Base-by-base conservation (phyloP, 2,888 invertebrate species). In the Oscheius sp. region DNA sequence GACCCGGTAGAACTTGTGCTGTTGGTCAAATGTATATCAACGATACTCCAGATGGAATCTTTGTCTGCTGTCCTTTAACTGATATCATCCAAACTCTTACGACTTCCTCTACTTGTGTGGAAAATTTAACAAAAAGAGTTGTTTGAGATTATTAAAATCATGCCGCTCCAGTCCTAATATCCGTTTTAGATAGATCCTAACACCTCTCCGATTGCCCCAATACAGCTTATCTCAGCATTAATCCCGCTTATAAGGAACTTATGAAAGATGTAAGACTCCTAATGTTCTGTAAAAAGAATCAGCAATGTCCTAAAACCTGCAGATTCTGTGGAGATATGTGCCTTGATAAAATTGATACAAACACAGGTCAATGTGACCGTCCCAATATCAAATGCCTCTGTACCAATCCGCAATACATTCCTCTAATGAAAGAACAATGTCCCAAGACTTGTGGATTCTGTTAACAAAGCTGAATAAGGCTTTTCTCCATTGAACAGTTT, bases 231-330 rank as follows among this genome's bases (percentile, higher is more conserved):
- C 33, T 54, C 8, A 33, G 54, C 20, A 32, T n/a, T 14, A 3
- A 54, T 3, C 51, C 51, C 30, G 20, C 30, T n/a, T 51, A 51
- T 20, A 51, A 51, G 20, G 26, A 14, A 28, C 30, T 51, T 20
- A 51, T 51, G 51, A 2, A 14, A 20, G 32, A 26, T 51, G 51
- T 47, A 20, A 20, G 49, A 6, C 6, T 24, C 12, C 14, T 3
- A 20, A 3, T 14, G 12, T 47, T 47, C 49, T 12, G 14, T 14
- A 20, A 24, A 47, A 12, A 41, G 2, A 20, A 41, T 50, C n/a
- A 50, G 50, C 50, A 54, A 33, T 54, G 54, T 20, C 54, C 54
- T 6, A 54, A 54, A 17, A 54, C 54, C 12, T 54, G 54, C 12
- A 36, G 54, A 5, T 54, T 33, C 20, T 54, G 50, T 26, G 49